These are phyloP conservation scores for Paracentrotus lividus DNA, from an alignment of 53 echinoderm and acorn worm genomes.

Conservation along the genomic window DNA sequence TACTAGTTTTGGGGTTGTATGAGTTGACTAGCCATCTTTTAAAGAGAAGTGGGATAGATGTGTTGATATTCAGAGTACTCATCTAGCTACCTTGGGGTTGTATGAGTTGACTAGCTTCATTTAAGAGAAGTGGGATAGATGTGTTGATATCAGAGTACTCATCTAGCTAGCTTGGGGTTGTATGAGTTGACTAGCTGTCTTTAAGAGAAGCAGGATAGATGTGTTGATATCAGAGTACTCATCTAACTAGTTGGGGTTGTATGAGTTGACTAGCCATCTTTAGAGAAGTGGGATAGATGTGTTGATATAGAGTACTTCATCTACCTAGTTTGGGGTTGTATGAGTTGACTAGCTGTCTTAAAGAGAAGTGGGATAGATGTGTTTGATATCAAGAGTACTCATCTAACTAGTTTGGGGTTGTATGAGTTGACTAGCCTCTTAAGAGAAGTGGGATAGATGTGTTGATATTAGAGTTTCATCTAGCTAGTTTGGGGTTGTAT, in stretches of 20 bases:
- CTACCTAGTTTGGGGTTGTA: slow-evolving; percentile 42
- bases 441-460: slow-evolving; percentile 76
- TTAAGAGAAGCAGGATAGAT: no score
- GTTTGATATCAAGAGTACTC: slow-evolving; percentile 56
- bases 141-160: no score
- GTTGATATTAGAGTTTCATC: no score
- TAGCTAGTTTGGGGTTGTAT: neutral
- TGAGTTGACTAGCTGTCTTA: slow-evolving; percentile 75
- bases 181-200: no score
- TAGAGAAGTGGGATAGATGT: no score
- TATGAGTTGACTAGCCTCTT: slow-evolving; percentile 77
- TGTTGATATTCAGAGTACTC: neutral
- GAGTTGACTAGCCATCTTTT: neutral
- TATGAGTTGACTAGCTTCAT: slow-evolving; percentile 72
- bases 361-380: slow-evolving; percentile 86
- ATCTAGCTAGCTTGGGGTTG: no score
- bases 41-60: no score
- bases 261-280: no score
- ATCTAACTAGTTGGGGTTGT: no score
- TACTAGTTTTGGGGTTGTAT: neutral
- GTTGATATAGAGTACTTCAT: slow-evolving; percentile 77
- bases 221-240: no score
- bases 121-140: no score
- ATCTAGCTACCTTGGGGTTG: slow-evolving; percentile 15
- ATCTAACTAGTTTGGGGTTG: slow-evolving; percentile 54